Evolutionary conservation across 2,797 vertebrate genomes (phyloP), one percentile per base, ranked within the genome.

Genomic region (Lateolabrax maculatus): DNA sequence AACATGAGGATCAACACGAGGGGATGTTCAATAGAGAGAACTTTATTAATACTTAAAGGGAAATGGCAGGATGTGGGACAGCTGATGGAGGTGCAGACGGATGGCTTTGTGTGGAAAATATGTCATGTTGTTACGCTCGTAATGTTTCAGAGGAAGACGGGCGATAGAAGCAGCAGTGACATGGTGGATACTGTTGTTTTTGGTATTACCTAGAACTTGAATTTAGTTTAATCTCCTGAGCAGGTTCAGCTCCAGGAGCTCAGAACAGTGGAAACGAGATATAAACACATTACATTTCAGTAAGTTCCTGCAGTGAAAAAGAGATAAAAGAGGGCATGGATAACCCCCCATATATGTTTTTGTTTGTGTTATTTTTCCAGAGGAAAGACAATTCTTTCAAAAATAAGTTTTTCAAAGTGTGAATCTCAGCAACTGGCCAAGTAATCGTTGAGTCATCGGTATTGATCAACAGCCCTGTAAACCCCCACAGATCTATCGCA

Each of bases 361-460:
- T 36, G 19, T 51, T 53, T 0, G 27, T 15, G 6, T 11, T 68
- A 2, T 56, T 11, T 21, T 34, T 62, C 48, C 29, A 36, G 27
- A 23, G 16, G 49, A 56, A 49, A 70, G 8, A 5, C 16, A 65
- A 43, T 58, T 72, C 7, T 67, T 57, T 57, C 8, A 34, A 5
- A 53, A 9, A 10, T 12, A 10, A 10, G 73, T 77, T 81, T 79
- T 76, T 52, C 36, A 62, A 60, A 51, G 48, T 34, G 25, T 34
- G 23, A 70, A 21, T 72, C 41, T 56, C 1, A 60, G 53, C 46
- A 16, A 7, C 39, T 1, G 60, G 61, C 34, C 19, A 3, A 55
- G 15, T 21, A 11, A 11, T 18, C 1, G 37, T 23, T 71, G 71
- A 77, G 51, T 85, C 70, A 66, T 25, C 8, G 2, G 0, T 13